Evolutionary conservation across 1,140 invertebrate species (phyloP).

Genomic region (Bactericera cockerelli): DNA sequence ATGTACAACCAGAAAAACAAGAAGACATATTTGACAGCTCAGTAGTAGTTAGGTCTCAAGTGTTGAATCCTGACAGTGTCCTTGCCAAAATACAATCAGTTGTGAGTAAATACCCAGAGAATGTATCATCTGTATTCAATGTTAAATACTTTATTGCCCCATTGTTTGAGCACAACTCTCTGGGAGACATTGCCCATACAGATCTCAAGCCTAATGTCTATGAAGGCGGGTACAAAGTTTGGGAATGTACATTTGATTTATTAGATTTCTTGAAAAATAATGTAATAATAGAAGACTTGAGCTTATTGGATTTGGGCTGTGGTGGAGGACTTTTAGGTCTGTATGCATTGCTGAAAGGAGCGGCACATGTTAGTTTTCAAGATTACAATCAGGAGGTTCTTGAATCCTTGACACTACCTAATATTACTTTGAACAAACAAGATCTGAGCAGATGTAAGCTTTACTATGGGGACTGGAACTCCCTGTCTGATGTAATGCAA

Average conservation of each 20-base stretch:
- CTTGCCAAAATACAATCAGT: background rate
- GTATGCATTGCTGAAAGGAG: slow-evolving; percentile 43
- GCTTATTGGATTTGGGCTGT: slow-evolving; percentile 70
- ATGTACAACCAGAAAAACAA: background rate
- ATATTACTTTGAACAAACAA: slow-evolving; percentile 49
- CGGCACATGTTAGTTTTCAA: slow-evolving; percentile 58
- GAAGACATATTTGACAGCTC: background rate
- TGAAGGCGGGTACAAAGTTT: slow-evolving; percentile 70
- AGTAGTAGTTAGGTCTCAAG: background rate
- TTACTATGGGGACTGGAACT: slow-evolving; percentile 66
- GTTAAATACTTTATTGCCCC: background rate
- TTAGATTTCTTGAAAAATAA: slow-evolving; percentile 40
- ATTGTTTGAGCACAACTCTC: background rate
- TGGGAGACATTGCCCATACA: background rate
- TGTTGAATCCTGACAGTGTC: background rate
- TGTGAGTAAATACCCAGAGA: background rate
- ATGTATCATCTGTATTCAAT: background rate
- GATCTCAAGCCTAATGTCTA: slow-evolving; percentile 19
- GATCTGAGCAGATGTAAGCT: slow-evolving; percentile 37
- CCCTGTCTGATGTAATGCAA: slow-evolving; percentile 36
- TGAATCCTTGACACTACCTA: slow-evolving; percentile 54
- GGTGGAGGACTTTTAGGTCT: slow-evolving; percentile 69
- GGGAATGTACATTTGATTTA: slow-evolving; percentile 74
- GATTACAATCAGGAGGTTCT: slow-evolving; percentile 77
- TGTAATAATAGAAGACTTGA: slow-evolving; percentile 29